Evolutionary conservation across 2,797 vertebrate species (phyloP).

Genomic region (Coluber constrictor): DNA sequence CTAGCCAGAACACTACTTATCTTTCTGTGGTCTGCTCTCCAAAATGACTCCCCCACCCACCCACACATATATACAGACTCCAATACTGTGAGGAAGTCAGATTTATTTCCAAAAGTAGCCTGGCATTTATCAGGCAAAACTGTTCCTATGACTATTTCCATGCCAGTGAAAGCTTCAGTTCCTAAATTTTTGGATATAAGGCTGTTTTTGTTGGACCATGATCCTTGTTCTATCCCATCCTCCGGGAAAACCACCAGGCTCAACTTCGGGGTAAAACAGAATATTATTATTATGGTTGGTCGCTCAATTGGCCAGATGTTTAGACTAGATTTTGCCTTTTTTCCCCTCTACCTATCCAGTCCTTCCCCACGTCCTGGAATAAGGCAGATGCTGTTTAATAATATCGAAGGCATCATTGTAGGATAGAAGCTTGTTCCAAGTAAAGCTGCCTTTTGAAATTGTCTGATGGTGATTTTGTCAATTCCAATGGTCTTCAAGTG

Average conservation of each 20-base stretch:
- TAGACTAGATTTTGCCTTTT: neutral
- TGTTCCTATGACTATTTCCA: neutral
- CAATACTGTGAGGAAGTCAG: neutral
- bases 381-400: neutral
- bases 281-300: neutral
- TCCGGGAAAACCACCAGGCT: neutral
- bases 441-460: neutral
- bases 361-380: neutral
- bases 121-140: neutral
- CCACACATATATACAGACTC: neutral
- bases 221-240: neutral
- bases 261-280: neutral
- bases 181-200: neutral
- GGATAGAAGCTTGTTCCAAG: neutral
- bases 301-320: neutral
- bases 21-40: neutral
- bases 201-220: neutral
- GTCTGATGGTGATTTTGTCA: neutral
- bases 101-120: neutral
- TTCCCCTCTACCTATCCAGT: neutral
- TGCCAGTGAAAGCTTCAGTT: constrained; percentile 1
- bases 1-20: neutral
- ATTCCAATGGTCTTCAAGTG: neutral
- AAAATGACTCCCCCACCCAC: neutral
- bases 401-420: neutral